Evolutionary conservation across 1,140 invertebrate species (phyloP).

Genomic region (Rhopalosiphum padi): DNA sequence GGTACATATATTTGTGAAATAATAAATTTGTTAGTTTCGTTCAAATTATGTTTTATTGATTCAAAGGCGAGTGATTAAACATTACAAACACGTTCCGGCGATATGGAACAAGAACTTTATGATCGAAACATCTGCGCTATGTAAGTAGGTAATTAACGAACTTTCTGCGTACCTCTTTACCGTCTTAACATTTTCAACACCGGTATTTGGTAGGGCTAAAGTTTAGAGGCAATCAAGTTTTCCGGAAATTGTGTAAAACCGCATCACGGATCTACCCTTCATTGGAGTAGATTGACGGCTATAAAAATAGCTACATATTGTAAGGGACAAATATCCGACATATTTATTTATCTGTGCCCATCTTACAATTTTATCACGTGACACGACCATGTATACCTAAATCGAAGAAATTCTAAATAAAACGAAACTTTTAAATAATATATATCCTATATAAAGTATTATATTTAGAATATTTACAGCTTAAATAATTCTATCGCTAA

Average conservation of each 20-base stretch:
- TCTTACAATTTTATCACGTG: not conserved
- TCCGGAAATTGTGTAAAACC: not conserved
- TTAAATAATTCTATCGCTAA: not conserved
- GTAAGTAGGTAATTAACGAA: slow-evolving; percentile 45
- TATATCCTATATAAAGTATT: too few species aligned
- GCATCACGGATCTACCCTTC: not conserved
- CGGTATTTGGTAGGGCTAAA: not conserved
- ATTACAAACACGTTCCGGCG: not conserved
- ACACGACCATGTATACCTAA: not conserved
- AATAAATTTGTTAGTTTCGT: not conserved
- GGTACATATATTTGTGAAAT: not conserved
- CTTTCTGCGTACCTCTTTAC: not conserved
- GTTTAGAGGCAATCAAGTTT: not conserved
- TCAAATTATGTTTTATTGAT: not conserved
- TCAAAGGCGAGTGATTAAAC: not conserved
- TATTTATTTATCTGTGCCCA: not conserved
- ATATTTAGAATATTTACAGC: too few species aligned
- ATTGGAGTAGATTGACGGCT: not conserved
- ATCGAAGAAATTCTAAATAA: not conserved
- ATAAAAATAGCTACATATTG: not conserved
- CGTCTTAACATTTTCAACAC: not conserved
- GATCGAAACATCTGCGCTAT: not conserved
- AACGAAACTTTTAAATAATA: not conserved
- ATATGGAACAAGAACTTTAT: slow-evolving; percentile 1
- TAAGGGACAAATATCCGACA: not conserved